Percentiles rank a stretch among this genome's conserved stretches.
Evolutionary conservation across 2,113 vertebrate genomes (phyloP).

Genomic region (Peromyscus californicus): DNA sequence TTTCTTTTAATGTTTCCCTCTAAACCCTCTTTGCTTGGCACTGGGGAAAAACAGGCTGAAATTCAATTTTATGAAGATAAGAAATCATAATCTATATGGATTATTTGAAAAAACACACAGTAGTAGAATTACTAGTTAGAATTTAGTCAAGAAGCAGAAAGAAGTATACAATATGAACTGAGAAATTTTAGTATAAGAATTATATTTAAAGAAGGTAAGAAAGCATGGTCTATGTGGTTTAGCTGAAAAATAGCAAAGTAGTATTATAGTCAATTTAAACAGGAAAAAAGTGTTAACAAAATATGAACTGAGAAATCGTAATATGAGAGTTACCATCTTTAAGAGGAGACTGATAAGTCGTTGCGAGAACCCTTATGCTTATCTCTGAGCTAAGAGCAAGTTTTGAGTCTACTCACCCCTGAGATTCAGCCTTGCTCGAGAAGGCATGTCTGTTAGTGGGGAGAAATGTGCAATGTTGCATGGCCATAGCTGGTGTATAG

Average conservation of each 20-base stretch:
- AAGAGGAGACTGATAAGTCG: neutral
- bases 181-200: neutral
- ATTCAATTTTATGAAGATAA: neutral
- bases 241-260: neutral
- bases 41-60: neutral
- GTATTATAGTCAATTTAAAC: neutral
- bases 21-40: neutral
- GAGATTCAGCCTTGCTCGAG: neutral
- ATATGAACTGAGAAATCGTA: neutral
- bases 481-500: neutral
- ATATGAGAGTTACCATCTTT: neutral
- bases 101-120: neutral
- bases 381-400: neutral
- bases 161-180: neutral
- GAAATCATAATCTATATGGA: neutral
- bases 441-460: neutral
- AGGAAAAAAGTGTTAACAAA: neutral
- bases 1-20: neutral
- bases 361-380: neutral
- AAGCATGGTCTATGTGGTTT: neutral
- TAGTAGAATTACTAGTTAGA: neutral
- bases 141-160: neutral
- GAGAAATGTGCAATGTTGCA: neutral
- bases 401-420: neutral
- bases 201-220: neutral